These are phyloP conservation scores for Mycalesis mineus DNA, from an alignment of 2,888 invertebrate species.

Conservation along the genomic window DNA sequence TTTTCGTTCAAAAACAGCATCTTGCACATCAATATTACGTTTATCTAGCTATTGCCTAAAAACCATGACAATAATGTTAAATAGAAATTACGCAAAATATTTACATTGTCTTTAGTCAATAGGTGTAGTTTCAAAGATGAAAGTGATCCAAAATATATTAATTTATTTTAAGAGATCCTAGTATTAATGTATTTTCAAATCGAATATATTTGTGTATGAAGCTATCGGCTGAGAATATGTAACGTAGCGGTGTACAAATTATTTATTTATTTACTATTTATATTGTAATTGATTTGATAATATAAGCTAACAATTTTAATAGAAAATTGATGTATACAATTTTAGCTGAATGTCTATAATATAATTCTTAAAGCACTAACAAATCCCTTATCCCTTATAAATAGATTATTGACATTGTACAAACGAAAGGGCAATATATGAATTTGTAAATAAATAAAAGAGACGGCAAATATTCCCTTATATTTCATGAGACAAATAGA, in stretches of 20 bases:
- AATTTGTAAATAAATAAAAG: not conserved
- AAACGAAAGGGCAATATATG: not conserved
- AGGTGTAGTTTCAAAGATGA: slow-evolving; percentile 37
- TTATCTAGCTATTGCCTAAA: slow-evolving; percentile 44
- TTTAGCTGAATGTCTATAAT: not conserved
- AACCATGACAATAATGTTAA: slow-evolving; percentile 68
- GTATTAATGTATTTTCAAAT: slow-evolving; percentile 19
- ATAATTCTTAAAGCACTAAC: not conserved
- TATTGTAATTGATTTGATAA: not conserved
- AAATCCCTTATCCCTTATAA: no score
- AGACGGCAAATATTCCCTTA: not conserved
- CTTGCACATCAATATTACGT: slow-evolving; percentile 15
- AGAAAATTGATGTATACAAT: not conserved
- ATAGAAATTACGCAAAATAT: slow-evolving; percentile 43
- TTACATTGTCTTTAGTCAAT: slow-evolving; percentile 46
- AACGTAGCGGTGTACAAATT: not conserved
- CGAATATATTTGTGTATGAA: not conserved
- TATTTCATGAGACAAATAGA: not conserved
- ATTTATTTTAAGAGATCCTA: slow-evolving; percentile 24
- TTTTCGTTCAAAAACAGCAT: no score
- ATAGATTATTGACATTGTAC: not conserved
- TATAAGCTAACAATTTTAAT: not conserved
- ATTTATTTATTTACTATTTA: not conserved
- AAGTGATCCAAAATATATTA: slow-evolving; percentile 22
- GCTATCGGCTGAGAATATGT: not conserved